Evolutionary conservation across 2,888 invertebrate species (phyloP), one percentile per base, ranked within the genome.

Genomic region (Molorchus minor): DNA sequence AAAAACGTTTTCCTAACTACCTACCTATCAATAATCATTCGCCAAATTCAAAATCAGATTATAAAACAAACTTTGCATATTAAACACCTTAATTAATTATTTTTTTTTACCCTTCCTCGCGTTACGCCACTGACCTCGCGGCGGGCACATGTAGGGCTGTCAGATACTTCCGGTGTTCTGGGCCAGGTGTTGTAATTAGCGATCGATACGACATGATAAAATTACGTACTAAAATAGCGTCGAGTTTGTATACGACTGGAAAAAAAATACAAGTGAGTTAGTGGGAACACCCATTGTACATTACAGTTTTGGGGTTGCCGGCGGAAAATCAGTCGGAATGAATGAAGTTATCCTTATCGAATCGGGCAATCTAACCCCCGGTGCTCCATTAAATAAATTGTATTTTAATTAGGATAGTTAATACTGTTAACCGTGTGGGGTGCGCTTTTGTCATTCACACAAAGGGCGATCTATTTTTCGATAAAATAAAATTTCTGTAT

Each of bases 171-270:
- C 58, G 55, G 52, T 16, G 29, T 52, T 57, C 51, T 44, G 52
- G 46, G 35, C 68, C 68, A 68, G 68, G 64, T 68, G 68, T 56
- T 57, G 58, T 61, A 63, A 66, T 68, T 65, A 68, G 59, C 58
- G 63, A 66, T 66, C 64, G 61, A 68, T 68, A 68, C 57, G 35
- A 41, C 58, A 46, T 41, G 40, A 58, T 52, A 58, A 58, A 58
- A 63, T 61, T 65, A 61, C 53, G 38, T 41, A 25, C n/a, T n/a
- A n/a, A n/a, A n/a, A n/a, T n/a, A n/a, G n/a, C n/a, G n/a, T n/a
- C n/a, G n/a, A n/a, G n/a, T n/a, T n/a, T n/a, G n/a, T n/a, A n/a
- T n/a, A n/a, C n/a, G n/a, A n/a, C n/a, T n/a, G 8, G 8, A 25
- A 25, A 8, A 25, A 25, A 25, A 25, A 51, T 41, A 29, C 19